phyloP scores from a whole-genome alignment of 2,888 invertebrate genomes.

The Ceriagrion tenellum region DNA sequence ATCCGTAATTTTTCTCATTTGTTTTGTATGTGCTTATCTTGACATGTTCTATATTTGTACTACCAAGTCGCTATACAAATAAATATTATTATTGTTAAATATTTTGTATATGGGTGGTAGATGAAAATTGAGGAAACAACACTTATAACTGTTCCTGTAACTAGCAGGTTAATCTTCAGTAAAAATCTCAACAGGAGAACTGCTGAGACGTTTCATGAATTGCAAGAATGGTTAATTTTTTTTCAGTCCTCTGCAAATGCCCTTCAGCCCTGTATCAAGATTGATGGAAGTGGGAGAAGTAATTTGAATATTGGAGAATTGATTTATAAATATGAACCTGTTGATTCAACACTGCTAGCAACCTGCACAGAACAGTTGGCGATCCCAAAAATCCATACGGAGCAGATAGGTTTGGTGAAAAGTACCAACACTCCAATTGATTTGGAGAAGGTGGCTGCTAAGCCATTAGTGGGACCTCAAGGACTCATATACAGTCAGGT shows the following conservation, averaged over 20 bases:
- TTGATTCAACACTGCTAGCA: constrained; percentile 26
- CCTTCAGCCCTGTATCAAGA: background rate
- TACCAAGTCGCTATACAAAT: too few relatives aligned
- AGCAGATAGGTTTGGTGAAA: constrained; percentile 23
- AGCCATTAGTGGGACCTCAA: constrained; percentile 15
- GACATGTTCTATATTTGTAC: too few relatives aligned
- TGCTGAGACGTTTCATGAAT: too few relatives aligned
- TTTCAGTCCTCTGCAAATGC: constrained; percentile 28
- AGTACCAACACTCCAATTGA: background rate
- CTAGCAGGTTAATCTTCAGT: too few relatives aligned
- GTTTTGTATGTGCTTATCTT: too few relatives aligned
- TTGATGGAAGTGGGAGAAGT: constrained; percentile 10
- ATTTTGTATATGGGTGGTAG: too few relatives aligned
- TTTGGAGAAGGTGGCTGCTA: background rate
- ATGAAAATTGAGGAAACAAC: too few relatives aligned
- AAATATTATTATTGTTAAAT: too few relatives aligned
- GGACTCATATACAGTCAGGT: background rate
- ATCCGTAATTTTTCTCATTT: too few relatives aligned
- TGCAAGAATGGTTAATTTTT: background rate
- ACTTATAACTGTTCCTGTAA: too few relatives aligned
- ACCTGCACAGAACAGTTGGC: background rate
- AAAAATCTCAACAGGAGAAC: too few relatives aligned
- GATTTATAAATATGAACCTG: constrained; percentile 33
- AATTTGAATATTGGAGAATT: constrained; percentile 32
- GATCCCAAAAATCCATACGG: background rate